phyloP scores from a whole-genome alignment of 1,140 invertebrate genomes.

The Pollicipes pollicipes region DNA sequence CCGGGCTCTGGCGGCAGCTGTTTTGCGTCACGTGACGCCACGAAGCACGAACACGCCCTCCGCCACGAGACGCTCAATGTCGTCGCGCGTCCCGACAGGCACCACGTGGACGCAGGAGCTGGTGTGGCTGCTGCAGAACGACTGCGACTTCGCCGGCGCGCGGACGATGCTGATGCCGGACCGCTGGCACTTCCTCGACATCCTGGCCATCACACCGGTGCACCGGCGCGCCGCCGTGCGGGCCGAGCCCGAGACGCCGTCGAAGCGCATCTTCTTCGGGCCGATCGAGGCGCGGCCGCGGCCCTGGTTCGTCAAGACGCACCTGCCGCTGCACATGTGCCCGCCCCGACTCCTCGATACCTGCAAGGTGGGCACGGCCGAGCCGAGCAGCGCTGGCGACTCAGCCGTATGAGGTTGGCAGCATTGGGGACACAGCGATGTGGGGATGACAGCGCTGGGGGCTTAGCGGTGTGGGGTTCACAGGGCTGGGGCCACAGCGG shows the following conservation, averaged over 20 bases:
- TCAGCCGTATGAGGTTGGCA: too few relatives aligned
- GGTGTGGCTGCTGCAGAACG: slow-evolving; percentile 12
- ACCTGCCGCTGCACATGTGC: slow-evolving; percentile 5
- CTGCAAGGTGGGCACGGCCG: not conserved
- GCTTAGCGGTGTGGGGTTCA: too few relatives aligned
- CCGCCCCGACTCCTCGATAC: not conserved
- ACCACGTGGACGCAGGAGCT: slow-evolving; percentile 19
- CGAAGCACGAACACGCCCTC: too few relatives aligned
- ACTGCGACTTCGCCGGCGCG: not conserved
- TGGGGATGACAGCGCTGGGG: too few relatives aligned
- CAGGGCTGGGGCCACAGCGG: too few relatives aligned
- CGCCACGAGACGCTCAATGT: too few relatives aligned
- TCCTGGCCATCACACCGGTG: not conserved
- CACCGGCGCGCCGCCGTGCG: not conserved
- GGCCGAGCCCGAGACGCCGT: not conserved
- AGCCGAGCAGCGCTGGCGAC: too few relatives aligned
- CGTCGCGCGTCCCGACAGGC: slow-evolving; percentile 6
- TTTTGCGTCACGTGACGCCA: too few relatives aligned
- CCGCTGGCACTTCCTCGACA: slow-evolving; percentile 2
- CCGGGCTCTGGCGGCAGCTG: too few relatives aligned
- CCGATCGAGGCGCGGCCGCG: not conserved
- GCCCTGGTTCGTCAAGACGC: slow-evolving; percentile 4
- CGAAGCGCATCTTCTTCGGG: not conserved
- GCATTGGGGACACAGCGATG: too few relatives aligned
- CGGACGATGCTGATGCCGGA: not conserved